Percentiles rank a stretch among this genome's conserved stretches.
Evolutionary conservation across 2,797 vertebrate species (phyloP).

Genomic region (Cryptoprocta ferox): DNA sequence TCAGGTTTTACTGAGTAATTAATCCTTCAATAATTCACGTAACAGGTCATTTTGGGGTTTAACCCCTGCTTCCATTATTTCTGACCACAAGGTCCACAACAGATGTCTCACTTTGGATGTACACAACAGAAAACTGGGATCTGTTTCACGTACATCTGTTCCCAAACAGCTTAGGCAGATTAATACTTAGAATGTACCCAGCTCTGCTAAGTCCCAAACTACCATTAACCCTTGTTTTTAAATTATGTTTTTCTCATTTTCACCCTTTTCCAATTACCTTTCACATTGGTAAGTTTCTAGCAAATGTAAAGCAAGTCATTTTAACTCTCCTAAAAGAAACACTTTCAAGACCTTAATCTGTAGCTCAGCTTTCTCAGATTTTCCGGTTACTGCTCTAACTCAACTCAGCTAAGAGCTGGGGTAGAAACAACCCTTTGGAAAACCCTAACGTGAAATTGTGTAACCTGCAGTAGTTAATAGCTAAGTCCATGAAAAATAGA

Average conservation of each 20-base stretch:
- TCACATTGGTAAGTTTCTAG: background rate
- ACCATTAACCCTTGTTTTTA: constrained; percentile 79
- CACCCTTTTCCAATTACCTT: constrained; percentile 66
- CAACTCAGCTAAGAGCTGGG: background rate
- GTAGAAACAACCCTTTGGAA: background rate
- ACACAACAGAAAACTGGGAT: constrained; percentile 90
- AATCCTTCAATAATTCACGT: constrained; percentile 77
- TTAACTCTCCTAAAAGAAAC: constrained; percentile 4
- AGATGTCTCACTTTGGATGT: constrained; percentile 93
- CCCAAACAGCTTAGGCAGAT: constrained; percentile 88
- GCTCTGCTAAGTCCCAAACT: constrained; percentile 82
- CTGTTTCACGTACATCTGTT: constrained; percentile 94
- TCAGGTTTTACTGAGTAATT: constrained; percentile 62
- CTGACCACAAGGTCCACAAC: constrained; percentile 89
- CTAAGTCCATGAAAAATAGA: background rate
- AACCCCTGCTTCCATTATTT: constrained; percentile 86
- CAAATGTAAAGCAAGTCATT: constrained; percentile 46
- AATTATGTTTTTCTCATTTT: constrained; percentile 64
- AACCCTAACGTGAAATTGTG: background rate
- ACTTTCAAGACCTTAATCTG: background rate
- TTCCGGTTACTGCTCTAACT: constrained; percentile 37
- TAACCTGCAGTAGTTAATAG: background rate
- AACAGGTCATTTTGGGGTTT: constrained; percentile 79
- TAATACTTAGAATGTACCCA: constrained; percentile 78
- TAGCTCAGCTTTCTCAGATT: constrained; percentile 13